These are phyloP conservation scores for Zophobas atratus DNA, from an alignment of 1,140 invertebrate genomes.

Conservation along the genomic window DNA sequence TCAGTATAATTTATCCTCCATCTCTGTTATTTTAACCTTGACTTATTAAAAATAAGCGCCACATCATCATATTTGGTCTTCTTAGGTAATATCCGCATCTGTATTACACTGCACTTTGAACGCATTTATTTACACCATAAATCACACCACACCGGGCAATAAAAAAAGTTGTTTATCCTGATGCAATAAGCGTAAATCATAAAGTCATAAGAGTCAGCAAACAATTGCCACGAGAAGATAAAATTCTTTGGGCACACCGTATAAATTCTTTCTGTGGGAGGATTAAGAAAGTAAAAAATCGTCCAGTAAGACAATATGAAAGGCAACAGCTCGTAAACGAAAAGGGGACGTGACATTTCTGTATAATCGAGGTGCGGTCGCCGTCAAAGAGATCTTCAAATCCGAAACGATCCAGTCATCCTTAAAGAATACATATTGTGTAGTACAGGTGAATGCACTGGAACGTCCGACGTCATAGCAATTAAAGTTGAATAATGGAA, in stretches of 20 bases:
- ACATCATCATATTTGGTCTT: not conserved
- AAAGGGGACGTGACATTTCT: slow-evolving; percentile 44
- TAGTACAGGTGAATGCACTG: slow-evolving; percentile 52
- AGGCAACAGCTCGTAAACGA: slow-evolving; percentile 1
- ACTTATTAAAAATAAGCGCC: not conserved
- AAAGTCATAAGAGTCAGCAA: slow-evolving; percentile 24
- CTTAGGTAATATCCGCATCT: slow-evolving; percentile 15
- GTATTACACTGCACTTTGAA: slow-evolving; percentile 9
- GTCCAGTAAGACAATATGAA: slow-evolving; percentile 9
- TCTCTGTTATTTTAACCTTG: too few species aligned
- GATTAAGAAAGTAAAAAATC: slow-evolving; percentile 31
- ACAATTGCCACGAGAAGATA: slow-evolving; percentile 40
- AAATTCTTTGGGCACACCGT: slow-evolving; percentile 13
- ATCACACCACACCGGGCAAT: slow-evolving; percentile 4
- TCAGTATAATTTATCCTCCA: too few species aligned
- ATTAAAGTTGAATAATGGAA: slow-evolving; percentile 56
- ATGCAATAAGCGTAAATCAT: slow-evolving; percentile 37
- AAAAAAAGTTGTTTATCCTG: slow-evolving; percentile 32
- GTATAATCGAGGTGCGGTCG: slow-evolving; percentile 44
- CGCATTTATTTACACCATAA: slow-evolving; percentile 5
- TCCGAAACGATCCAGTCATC: slow-evolving; percentile 45
- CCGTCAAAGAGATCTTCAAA: slow-evolving; percentile 41
- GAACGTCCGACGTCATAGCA: slow-evolving; percentile 54
- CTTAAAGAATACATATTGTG: slow-evolving; percentile 48
- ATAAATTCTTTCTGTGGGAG: slow-evolving; percentile 14